Evolutionary conservation across 2,797 vertebrate genomes (phyloP).

Genomic region (Neomorphus geoffroyi): DNA sequence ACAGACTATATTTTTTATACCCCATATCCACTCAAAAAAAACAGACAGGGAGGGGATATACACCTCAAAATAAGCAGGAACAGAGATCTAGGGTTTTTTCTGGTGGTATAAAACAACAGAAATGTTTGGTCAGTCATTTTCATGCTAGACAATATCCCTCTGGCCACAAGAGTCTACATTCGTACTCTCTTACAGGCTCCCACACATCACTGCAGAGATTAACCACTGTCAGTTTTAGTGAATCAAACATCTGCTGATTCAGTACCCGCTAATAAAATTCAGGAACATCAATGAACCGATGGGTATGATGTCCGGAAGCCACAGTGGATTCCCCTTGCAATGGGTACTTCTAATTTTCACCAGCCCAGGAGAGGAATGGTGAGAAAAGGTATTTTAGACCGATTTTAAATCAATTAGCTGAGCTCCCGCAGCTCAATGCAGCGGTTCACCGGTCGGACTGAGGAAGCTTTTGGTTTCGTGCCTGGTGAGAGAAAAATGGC

Average conservation of each 20-base stretch:
- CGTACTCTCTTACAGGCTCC: neutral
- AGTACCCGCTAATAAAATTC: neutral
- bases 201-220: too few relatives aligned
- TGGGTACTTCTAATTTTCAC: neutral
- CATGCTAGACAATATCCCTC: too few relatives aligned
- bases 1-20: neutral
- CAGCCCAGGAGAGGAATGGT: neutral
- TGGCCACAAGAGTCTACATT: neutral
- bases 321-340: neutral
- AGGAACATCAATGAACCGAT: neutral
- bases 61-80: neutral
- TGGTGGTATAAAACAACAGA: neutral
- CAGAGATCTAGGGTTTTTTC: neutral
- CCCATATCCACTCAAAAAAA: fast-evolving
- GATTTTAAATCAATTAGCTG: neutral
- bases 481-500: neutral
- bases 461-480: neutral
- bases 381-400: neutral
- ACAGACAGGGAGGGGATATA: fast-evolving
- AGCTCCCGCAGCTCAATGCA: neutral
- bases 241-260: neutral
- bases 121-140: neutral
- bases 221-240: neutral
- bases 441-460: neutral
- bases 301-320: neutral